Conservation (phyloP, 2,888 invertebrate genomes). For the Hyles lineata region DNA sequence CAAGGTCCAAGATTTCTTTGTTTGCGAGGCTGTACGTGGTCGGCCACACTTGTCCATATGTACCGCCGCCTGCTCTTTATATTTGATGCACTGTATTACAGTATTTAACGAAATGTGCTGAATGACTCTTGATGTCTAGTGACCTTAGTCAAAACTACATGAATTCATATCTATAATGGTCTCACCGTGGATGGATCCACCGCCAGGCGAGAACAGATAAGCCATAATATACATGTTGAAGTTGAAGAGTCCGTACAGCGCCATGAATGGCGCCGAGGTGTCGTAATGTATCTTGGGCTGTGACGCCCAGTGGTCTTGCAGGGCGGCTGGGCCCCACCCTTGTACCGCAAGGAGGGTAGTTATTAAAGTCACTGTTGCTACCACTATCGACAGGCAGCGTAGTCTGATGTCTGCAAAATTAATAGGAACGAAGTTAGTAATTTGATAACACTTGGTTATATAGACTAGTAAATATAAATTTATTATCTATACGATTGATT, state of each 20-base stretch:
- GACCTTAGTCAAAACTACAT: neutral
- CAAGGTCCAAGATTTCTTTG: too few species aligned
- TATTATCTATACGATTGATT: too few species aligned
- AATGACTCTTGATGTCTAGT: too few species aligned
- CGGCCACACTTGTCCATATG: too few species aligned
- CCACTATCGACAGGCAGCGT: conserved; percentile 94
- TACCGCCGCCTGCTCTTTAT: too few species aligned
- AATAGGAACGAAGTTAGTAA: neutral
- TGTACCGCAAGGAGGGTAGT: conserved; percentile 90
- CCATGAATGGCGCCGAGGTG: conserved; percentile 98
- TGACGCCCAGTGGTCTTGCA: conserved; percentile 97
- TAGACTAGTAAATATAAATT: too few species aligned
- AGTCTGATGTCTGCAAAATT: conserved; percentile 91
- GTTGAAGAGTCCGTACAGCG: conserved; percentile 96
- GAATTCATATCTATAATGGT: conserved; percentile 31
- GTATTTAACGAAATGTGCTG: too few species aligned
- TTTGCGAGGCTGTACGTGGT: too few species aligned
- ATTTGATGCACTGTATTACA: too few species aligned
- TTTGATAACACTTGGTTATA: too few species aligned
- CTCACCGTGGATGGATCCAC: conserved; percentile 92
- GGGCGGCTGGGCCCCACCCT: conserved; percentile 94
- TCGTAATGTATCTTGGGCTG: conserved; percentile 94
- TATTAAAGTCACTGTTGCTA: conserved; percentile 91
- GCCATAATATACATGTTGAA: conserved; percentile 97
- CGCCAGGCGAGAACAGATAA: conserved; percentile 96